These are phyloP conservation scores for Chondrilla cf. caribensis DNA, from an alignment of 37 sponge, comb jelly and placozoan species.

Conservation along the genomic window DNA sequence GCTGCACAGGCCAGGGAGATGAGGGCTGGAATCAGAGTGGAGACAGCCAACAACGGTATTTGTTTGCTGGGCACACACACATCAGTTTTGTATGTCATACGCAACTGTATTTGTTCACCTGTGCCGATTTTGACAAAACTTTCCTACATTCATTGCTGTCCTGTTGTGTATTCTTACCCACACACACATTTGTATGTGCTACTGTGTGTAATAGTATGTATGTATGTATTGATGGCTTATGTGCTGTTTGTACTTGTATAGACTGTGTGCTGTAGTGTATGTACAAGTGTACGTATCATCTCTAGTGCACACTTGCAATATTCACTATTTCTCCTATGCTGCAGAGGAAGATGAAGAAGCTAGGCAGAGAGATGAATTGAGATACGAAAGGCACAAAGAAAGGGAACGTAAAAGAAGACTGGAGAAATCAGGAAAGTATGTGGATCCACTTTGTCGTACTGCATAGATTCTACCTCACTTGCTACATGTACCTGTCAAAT, in stretches of 20 bases:
- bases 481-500: not conserved
- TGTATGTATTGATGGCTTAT: no score
- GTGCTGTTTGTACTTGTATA: no score
- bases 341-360: slow-evolving; percentile 61
- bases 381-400: slow-evolving; percentile 97
- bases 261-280: no score
- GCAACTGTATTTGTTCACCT: no score
- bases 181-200: no score
- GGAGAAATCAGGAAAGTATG: slow-evolving; percentile 63
- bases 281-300: not conserved
- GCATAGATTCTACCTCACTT: not conserved
- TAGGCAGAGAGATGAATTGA: slow-evolving; percentile 85
- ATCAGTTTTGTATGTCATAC: no score
- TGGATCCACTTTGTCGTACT: not conserved
- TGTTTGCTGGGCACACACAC: no score
- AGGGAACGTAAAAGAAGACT: slow-evolving; percentile 91
- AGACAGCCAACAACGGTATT: not conserved
- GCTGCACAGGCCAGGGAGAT: slow-evolving; percentile 94
- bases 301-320: no score
- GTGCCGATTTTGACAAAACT: no score
- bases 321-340: no score
- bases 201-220: no score
- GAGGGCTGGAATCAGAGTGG: slow-evolving; percentile 68
- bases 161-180: not conserved
- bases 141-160: no score